phyloP scores from a whole-genome alignment of 1,140 invertebrate species.

The Nymphalis io region DNA sequence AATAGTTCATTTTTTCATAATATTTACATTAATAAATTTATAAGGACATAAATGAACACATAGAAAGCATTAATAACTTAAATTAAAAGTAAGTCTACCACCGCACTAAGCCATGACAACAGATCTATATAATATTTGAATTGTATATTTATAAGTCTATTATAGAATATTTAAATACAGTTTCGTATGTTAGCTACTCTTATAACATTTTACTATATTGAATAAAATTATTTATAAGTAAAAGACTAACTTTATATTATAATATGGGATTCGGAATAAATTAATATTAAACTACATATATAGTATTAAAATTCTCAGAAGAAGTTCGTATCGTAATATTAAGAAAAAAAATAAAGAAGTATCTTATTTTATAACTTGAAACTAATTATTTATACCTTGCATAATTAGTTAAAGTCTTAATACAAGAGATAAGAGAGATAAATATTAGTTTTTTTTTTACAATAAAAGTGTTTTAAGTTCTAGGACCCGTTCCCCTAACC shows the following conservation, averaged over 20 bases:
- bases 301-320: not conserved
- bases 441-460: not conserved
- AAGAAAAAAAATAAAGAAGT: no score
- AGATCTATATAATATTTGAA: conserved; percentile 11
- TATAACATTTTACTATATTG: conserved; percentile 2
- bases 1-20: conserved; percentile 28
- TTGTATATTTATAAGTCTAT: conserved; percentile 1
- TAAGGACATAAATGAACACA: conserved; percentile 25
- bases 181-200: not conserved
- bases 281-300: not conserved
- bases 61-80: conserved; percentile 23
- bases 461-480: conserved; percentile 9
- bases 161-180: not conserved
- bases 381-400: conserved; percentile 4
- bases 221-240: not conserved
- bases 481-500: conserved; percentile 23
- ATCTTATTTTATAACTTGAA: not conserved
- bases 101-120: conserved; percentile 25
- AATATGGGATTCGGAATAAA: not conserved
- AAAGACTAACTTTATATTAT: not conserved
- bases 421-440: not conserved
- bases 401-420: not conserved
- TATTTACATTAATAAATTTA: conserved; percentile 29
- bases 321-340: not conserved
- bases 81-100: conserved; percentile 23